Evolutionary conservation across 2,113 vertebrate species (phyloP).

Genomic region (Hippolais icterina): DNA sequence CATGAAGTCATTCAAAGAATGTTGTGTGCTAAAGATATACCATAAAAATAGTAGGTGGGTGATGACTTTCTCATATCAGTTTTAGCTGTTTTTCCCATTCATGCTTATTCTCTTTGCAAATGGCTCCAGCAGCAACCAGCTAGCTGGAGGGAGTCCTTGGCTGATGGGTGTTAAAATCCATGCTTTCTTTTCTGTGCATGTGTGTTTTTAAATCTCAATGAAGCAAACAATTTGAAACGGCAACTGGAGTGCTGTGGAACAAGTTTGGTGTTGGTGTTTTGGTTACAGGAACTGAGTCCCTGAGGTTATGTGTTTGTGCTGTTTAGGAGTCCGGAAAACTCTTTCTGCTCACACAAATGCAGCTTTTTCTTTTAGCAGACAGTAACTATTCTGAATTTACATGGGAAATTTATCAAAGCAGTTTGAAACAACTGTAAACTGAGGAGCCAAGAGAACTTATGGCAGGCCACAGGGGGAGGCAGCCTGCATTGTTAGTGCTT

Average conservation of each 20-base stretch:
- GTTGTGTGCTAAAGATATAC: not conserved
- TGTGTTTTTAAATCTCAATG: not conserved
- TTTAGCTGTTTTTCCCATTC: not conserved
- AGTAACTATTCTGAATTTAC: conserved; percentile 19
- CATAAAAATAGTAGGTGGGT: not conserved
- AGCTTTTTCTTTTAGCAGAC: not conserved
- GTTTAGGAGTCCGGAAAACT: not conserved
- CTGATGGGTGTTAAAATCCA: not conserved
- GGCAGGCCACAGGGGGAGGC: not conserved
- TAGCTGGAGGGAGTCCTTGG: not conserved
- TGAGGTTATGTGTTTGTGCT: not conserved
- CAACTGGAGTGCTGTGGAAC: not conserved
- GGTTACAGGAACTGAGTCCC: not conserved
- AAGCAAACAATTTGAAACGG: not conserved
- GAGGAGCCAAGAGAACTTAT: not conserved
- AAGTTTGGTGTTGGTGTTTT: not conserved
- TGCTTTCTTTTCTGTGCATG: not conserved
- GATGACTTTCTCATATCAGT: not conserved
- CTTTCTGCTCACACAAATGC: not conserved
- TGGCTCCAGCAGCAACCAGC: not conserved
- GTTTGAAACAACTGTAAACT: not conserved
- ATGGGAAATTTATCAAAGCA: conserved; percentile 10
- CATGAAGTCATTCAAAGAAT: not conserved
- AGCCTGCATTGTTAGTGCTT: not conserved
- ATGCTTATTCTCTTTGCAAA: not conserved